Conservation (phyloP, 2,888 invertebrate species). For the Ophion costatus region DNA sequence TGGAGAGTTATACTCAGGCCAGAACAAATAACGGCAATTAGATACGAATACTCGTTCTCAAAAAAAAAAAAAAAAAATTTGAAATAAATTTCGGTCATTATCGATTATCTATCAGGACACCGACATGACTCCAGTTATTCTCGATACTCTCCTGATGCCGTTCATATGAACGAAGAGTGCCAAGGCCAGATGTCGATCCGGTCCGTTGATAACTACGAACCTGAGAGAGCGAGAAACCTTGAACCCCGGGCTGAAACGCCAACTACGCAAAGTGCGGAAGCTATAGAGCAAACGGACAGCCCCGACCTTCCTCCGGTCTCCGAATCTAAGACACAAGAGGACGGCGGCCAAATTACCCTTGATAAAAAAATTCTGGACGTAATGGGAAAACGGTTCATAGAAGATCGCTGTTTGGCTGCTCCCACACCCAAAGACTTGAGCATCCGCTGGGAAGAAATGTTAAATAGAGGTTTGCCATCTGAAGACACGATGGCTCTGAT, state of each 20-base stretch:
- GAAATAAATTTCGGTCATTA: neutral
- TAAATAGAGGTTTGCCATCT: neutral
- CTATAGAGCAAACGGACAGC: neutral
- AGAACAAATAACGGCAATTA: too few species aligned
- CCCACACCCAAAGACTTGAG: neutral
- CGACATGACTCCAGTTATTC: conserved; percentile 9
- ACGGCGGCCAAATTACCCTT: neutral
- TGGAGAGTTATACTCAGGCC: too few species aligned
- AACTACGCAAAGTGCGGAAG: neutral
- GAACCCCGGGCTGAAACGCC: neutral
- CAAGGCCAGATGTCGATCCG: neutral
- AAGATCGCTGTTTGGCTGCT: conserved; percentile 16
- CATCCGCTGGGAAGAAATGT: conserved; percentile 30
- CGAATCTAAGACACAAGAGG: neutral
- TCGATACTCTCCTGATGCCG: neutral
- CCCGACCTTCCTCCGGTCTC: conserved; percentile 5
- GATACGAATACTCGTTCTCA: too few species aligned
- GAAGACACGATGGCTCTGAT: too few species aligned
- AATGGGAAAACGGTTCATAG: conserved; percentile 41
- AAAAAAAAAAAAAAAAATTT: too few species aligned
- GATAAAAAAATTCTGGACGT: conserved; percentile 42
- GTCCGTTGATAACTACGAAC: neutral
- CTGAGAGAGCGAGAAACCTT: neutral
- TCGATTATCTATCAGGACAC: conserved; percentile 2
- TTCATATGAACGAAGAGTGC: neutral